Base-by-base conservation (phyloP, 2,888 invertebrate genomes). In the Plusia festucae region DNA sequence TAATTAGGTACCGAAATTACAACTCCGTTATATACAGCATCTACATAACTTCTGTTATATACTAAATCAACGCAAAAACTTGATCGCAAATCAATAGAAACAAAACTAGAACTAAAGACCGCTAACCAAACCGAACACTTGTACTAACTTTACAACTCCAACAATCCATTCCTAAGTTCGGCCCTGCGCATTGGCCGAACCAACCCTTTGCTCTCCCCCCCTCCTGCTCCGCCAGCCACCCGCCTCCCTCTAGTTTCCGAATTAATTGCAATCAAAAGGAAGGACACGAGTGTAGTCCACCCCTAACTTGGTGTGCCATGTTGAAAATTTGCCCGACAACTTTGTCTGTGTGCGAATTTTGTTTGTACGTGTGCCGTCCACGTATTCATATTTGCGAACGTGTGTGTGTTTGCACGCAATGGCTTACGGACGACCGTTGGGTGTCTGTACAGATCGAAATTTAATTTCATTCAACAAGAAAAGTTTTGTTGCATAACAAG, bases 261-360 rank as follows among this genome's bases (percentile, higher is more conserved):
- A 95, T 95, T 95, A 95, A 95, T 95, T 94, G 95, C 95, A 95
- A 95, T 95, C 94, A 95, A 93, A 94, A 94, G 95, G 93, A 94
- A 95, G 94, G 95, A 95, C 94, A 92, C 91, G 90, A 94, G 92
- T 91, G 89, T 90, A 92, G 94, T 91, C 95, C 94, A 93, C 90
- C 93, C 94, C 94, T 91, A 91, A 92, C 89, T 93, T 90, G 82
- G 91, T 86, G 90, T 90, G 93, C 93, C 93, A 93, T 93, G 93
- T 93, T 93, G 93, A 88, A 92, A 92, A 89, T 91, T 91, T 90
- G 88, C 89, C 81, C 83, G 83, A 79, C 81, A 76, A 79, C 68
- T 87, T 78, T 76, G 68, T 62, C 64, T 75, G 89, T 88, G 88
- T 88, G 88, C 78, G 88, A 84, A 82, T 68, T 66, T n/a, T 76